Base-by-base conservation (phyloP, 2,113 vertebrate genomes). In the Elanus axillaris region DNA sequence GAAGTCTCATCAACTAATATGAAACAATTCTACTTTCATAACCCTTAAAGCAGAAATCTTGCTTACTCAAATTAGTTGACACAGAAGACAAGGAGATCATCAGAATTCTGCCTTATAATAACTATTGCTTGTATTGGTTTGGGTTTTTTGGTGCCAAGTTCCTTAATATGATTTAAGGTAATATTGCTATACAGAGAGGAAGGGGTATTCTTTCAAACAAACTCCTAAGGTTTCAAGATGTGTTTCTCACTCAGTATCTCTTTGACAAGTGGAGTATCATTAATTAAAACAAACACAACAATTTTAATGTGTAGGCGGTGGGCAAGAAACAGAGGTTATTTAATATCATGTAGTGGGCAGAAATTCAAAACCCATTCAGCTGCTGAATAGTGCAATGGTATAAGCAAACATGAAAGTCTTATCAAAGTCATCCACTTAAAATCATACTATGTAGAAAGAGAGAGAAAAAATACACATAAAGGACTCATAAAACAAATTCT, bases 321-420 rank as follows among this genome's bases (percentile, higher is more conserved):
- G 97, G 96, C 95, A 98, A 95, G 88, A 98, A 97, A 88, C 27
- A 92, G 94, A 92, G 96, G 95, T 97, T 98, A 98, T 96, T 98
- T 97, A 96, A 96, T 97, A 97, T 68, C 91, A 95, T 80, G 72
- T 47, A 86, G 92, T 96, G 92, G 98, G 97, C 96, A 98, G 96
- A 94, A 96, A 98, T 97, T 98, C 95, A 98, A 98, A 98, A 94
- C 69, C 86, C 95, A 88, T 94, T 96, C 52, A 13, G 71, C 93
- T 96, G 90, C 75, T 94, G 91, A 97, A 97, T 5, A 96, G 19
- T 92, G 62, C n/a, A 96, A 78, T 91, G 73, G 47, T 91, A 89
- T 85, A 94, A 94, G 96, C 89, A 96, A 98, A 97, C 56, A 96
- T 63, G 89, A 95, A 95, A 97, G 97, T 93, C 94, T 89, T 91